Conservation (phyloP, 2,113 vertebrate species). For the Larimichthys crocea region DNA sequence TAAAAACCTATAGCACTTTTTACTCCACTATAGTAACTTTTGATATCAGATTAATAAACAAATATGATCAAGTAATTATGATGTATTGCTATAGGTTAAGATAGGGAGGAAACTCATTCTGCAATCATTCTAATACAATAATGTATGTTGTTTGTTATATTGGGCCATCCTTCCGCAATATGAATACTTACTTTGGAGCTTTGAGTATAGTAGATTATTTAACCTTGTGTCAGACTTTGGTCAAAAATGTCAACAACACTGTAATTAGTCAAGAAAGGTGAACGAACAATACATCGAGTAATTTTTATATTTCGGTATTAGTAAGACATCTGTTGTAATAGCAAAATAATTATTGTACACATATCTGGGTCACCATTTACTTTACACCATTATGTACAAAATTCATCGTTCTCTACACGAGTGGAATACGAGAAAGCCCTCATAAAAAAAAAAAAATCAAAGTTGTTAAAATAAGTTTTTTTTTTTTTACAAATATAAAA, state of each 20-base stretch:
- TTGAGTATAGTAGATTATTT: too few species aligned
- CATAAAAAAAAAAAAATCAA: constrained; percentile 88
- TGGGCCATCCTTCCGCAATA: too few species aligned
- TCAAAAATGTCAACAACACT: constrained; percentile 5
- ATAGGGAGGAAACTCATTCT: too few species aligned
- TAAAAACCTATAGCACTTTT: too few species aligned
- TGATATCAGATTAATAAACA: too few species aligned
- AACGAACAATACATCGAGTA: not conserved
- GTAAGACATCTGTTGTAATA: constrained; percentile 58
- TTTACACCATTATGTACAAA: constrained; percentile 68
- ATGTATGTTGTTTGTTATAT: too few species aligned
- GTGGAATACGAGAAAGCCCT: constrained; percentile 72
- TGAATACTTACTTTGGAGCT: too few species aligned
- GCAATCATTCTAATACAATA: too few species aligned
- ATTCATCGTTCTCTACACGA: constrained; percentile 41
- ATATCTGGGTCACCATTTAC: constrained; percentile 34
- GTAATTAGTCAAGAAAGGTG: not conserved
- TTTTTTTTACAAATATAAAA: constrained; percentile 87
- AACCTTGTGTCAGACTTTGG: too few species aligned
- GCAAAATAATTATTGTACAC: constrained; percentile 71
- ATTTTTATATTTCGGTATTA: constrained; percentile 46
- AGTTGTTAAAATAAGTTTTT: constrained; percentile 90
- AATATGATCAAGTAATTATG: too few species aligned
- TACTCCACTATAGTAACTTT: too few species aligned
- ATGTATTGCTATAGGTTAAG: too few species aligned